Evolutionary conservation across 2,113 vertebrate species (phyloP), one percentile per base, ranked within the genome.

Genomic region (Theristicus caerulescens): DNA sequence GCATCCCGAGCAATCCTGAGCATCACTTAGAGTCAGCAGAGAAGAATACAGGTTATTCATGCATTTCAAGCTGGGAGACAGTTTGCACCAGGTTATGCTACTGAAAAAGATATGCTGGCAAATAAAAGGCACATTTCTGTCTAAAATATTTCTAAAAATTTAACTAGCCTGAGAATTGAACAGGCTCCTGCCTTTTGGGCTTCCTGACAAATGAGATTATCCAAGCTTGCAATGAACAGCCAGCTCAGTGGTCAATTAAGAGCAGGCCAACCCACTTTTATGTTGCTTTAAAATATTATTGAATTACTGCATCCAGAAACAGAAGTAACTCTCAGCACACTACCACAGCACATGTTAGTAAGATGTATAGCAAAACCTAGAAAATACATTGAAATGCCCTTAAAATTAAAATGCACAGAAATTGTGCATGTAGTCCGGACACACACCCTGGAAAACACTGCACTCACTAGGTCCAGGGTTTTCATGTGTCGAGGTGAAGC

Each of bases 361-460:
- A 88, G 40, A 76, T 10, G 14, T 16, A n/a, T 3, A 59, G 13
- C 16, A 87, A 91, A 88, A 49, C 7, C 51, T 26, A 20, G 24
- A 46, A 74, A 69, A 70, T 32, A 44, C 34, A 32, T 12, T 19
- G 8, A 65, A 88, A 69, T 26, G 4, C 3, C 26, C 29, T 70
- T 49, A 67, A 91, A 85, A 81, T 81, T 18, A 8, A 80, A 55
- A 21, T 1, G 11, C 1, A 24, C 22, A 29, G 22, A 82, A 54
- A 42, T 26, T 1, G 0, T 2, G 2, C 0, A 0, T 36, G 26
- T 9, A 13, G 44, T 12, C 44, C 47, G 38, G 31, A 34, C 47
- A 44, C 36, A 9, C 0, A 1, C 5, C 25, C 49, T 58, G 44
- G 21, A 65, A 64, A 70, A 25, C 36, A 51, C 12, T 1, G 3